Evolutionary conservation across 2,113 vertebrate species (phyloP).

Genomic region (Psettodes erumei): DNA sequence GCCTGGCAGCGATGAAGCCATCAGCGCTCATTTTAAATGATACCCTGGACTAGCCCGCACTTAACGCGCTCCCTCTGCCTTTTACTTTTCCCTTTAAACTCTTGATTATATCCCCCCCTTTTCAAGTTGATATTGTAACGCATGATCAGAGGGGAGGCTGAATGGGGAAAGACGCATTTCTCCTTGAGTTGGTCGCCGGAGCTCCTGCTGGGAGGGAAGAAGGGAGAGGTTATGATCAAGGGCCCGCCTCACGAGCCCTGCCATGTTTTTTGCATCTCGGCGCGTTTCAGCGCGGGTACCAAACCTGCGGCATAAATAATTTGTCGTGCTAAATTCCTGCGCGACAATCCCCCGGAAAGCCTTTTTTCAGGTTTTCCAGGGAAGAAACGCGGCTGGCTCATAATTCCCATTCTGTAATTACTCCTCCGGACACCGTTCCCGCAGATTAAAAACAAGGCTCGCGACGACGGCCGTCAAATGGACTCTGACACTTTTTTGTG

Average conservation of each 20-base stretch:
- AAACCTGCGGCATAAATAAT: slow-evolving; percentile 36
- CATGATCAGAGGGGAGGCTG: slow-evolving; percentile 67
- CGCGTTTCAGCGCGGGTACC: slow-evolving; percentile 28
- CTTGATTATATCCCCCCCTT: slow-evolving; percentile 65
- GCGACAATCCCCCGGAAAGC: slow-evolving; percentile 18
- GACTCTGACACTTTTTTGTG: slow-evolving; percentile 34
- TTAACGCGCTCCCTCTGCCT: slow-evolving; percentile 59
- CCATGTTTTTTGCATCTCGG: slow-evolving; percentile 38
- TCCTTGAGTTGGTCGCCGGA: slow-evolving; percentile 57
- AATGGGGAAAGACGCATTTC: slow-evolving; percentile 52
- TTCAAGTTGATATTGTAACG: slow-evolving; percentile 59
- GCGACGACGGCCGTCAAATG: slow-evolving; percentile 34
- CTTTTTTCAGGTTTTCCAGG: slow-evolving; percentile 23
- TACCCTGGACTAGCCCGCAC: slow-evolving; percentile 62
- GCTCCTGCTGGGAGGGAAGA: slow-evolving; percentile 64
- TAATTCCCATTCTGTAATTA: slow-evolving; percentile 46
- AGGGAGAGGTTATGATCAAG: slow-evolving; percentile 71
- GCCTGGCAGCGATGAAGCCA: slow-evolving; percentile 75
- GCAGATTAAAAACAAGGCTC: slow-evolving; percentile 10
- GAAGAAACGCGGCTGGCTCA: slow-evolving; percentile 13
- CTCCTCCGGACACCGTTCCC: background rate
- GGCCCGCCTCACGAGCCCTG: slow-evolving; percentile 53
- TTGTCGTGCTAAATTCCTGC: slow-evolving; percentile 39
- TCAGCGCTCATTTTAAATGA: slow-evolving; percentile 77
- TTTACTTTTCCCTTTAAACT: slow-evolving; percentile 67